Conservation (phyloP, 1,140 invertebrate species). For the Diuraphis noxia region DNA sequence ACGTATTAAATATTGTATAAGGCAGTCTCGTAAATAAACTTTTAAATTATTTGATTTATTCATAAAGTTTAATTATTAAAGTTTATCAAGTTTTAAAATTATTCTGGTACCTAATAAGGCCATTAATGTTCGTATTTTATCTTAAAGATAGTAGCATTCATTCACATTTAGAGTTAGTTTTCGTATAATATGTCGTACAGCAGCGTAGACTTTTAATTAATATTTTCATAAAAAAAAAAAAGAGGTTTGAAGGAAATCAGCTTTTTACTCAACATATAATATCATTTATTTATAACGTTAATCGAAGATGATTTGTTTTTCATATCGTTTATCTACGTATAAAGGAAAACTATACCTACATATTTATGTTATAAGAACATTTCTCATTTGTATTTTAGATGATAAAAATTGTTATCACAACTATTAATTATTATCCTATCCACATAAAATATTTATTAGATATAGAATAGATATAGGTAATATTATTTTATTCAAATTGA, state of each 20-base stretch:
- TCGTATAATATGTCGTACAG: not conserved
- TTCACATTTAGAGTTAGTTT: not conserved
- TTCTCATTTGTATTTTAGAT: not conserved
- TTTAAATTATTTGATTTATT: conserved; percentile 35
- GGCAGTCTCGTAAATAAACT: not conserved
- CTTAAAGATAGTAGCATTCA: not conserved
- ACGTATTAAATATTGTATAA: not conserved
- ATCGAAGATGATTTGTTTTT: not conserved
- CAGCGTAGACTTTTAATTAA: not conserved
- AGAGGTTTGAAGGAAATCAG: not conserved
- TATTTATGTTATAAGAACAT: not conserved
- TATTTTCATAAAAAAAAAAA: not conserved
- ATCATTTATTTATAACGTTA: not conserved
- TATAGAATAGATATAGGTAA: too few relatives aligned
- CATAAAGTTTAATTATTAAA: conserved; percentile 12
- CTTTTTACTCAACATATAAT: not conserved
- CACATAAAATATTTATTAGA: too few relatives aligned
- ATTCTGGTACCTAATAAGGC: not conserved
- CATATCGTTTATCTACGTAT: not conserved
- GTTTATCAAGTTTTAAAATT: conserved; percentile 18
- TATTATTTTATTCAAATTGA: too few relatives aligned
- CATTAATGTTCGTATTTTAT: conserved; percentile 9
- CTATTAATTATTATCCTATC: too few relatives aligned
- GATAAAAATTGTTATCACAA: not conserved
- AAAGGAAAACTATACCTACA: too few relatives aligned